These are phyloP conservation scores for Rhimphoctona megacephalus DNA, from an alignment of 2,888 invertebrate species.

Conservation along the genomic window DNA sequence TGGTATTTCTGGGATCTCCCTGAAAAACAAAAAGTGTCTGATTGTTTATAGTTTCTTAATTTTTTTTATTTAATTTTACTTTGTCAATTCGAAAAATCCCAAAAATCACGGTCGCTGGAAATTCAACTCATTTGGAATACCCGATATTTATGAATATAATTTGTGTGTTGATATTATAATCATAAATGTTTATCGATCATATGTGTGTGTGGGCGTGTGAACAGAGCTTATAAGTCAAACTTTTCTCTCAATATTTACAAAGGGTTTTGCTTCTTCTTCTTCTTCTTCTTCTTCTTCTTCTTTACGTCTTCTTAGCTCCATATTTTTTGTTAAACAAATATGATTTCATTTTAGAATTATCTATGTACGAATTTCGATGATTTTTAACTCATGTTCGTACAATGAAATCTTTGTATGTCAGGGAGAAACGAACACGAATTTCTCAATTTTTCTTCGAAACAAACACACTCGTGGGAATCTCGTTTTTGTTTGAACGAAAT, in stretches of 20 bases:
- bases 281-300: not conserved
- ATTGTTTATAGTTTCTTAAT: not conserved
- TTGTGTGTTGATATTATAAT: not conserved
- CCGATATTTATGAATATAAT: conserved; percentile 6
- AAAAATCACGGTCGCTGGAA: not conserved
- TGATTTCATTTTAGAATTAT: not conserved
- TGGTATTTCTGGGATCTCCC: not conserved
- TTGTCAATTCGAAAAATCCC: not conserved
- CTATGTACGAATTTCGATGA: not conserved
- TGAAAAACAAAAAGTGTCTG: not conserved
- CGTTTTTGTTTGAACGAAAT: not conserved
- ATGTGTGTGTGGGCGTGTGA: conserved; percentile 8
- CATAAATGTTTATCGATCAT: not conserved
- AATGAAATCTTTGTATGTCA: not conserved
- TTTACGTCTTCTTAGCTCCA: not conserved
- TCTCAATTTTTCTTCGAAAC: not conserved
- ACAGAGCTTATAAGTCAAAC: not conserved
- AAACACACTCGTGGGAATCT: not conserved
- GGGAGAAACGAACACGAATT: not conserved
- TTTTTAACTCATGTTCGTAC: not conserved
- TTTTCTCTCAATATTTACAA: conserved; percentile 16
- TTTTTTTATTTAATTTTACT: not conserved
- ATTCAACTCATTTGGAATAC: not conserved
- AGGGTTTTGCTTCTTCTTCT: conserved; percentile 5
- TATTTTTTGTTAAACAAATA: not conserved